Base-by-base conservation (phyloP, 2,888 invertebrate species). In the Philaethria dido region DNA sequence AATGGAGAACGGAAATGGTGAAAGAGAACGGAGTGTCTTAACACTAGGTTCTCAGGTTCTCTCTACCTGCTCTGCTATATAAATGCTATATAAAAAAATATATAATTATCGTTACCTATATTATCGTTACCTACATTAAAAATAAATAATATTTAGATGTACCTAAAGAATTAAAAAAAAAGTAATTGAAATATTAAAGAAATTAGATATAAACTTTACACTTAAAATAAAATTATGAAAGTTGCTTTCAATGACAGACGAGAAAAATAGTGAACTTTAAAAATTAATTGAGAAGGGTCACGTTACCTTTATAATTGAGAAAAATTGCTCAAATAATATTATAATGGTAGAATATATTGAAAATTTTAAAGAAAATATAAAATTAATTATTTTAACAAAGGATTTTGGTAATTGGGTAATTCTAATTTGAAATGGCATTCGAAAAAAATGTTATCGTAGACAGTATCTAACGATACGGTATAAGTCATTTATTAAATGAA, bases 241-340 rank as follows among this genome's bases (percentile, higher is more conserved):
- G 11, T 16, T n/a, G 11, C n/a, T 13, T n/a, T 42, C 57, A 57
- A 42, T 42, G 22, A 57, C 39, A 42, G 22, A 57, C 57, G 42
- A 39, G n/a, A 42, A 22, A 57, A 42, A 42, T 42, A 11, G 4
- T 42, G 20, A 57, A 39, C n/a, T 39, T 39, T 2, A 42, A 47
- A n/a, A 22, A 42, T 57, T 57, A 57, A 42, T 42, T n/a, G n/a
- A 39, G 39, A n/a, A 20, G 8, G 42, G 39, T 57, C 22, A 39
- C 22, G 22, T 22, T 25, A 42, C 42, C 22, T 42, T 22, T 42
- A 2, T 42, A 42, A 42, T 57, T 39, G 42, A 57, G 22, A 29
- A 18, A 45, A 45, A 45, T 45, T 9, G 9, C 45, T 45, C n/a
- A 1, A 25, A 50, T n/a, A 50, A 50, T 0, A 9, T 50, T 29